Base-by-base conservation (phyloP, 2,888 invertebrate genomes). In the Agrochola lota region DNA sequence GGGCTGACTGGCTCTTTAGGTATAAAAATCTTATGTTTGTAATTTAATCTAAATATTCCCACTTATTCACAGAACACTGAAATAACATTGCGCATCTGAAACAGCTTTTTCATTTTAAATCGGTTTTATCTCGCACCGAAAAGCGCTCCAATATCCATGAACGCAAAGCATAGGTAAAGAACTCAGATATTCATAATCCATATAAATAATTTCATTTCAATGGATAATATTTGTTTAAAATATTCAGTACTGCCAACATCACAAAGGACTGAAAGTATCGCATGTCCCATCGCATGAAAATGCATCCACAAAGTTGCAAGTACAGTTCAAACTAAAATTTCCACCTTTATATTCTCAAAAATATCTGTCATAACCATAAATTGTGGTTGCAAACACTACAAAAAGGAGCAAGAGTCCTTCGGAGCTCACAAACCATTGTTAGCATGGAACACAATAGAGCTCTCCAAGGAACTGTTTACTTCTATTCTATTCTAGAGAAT, bases 401-500 rank as follows among this genome's bases (percentile, higher is more conserved):
- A 83, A 87, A 88, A 85, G 86, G 57, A 80, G 64, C 74, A 83
- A 77, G 79, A 86, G 89, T 91, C 91, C 90, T 91, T 90, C 81
- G 89, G 88, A 89, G 88, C 89, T 89, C 88, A 87, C 86, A 85
- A 89, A 85, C 88, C 86, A 90, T 92, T 92, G 91, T 91, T 86
- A 84, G 77, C 74, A 71, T 66, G 71, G 74, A 83, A 85, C 89
- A 91, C 92, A 92, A 91, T 91, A 85, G 87, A 77, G 80, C 67
- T 90, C 91, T 85, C 92, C 70, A 80, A 88, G 89, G 93, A 90
- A 90, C 89, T 88, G 85, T 90, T 90, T 86, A 87, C 91, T 89
- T 89, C 90, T 91, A 90, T 87, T 90, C 89, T 90, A 85, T 87
- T 86, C 90, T 87, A 82, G 85, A 85, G 85, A 91, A 91, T 92